phyloP scores from a whole-genome alignment of 2,888 invertebrate genomes.

The Parochlus steinenii region DNA sequence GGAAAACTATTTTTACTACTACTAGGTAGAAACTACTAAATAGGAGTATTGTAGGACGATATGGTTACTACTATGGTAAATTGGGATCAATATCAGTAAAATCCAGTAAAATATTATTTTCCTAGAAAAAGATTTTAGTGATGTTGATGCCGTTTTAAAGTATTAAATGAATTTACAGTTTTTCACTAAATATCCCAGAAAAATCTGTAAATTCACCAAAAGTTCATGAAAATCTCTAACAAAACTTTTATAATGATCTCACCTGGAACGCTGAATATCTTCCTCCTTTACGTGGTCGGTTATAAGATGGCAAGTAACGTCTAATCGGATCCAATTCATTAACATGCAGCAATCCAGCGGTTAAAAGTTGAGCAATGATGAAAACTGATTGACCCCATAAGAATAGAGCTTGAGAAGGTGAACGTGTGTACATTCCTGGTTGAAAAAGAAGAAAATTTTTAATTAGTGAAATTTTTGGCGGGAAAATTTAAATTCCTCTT shows the following conservation, averaged over 20 bases:
- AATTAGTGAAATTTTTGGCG: conserved; percentile 2
- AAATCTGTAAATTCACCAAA: no score
- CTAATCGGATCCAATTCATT: conserved; percentile 93
- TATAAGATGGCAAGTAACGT: conserved; percentile 88
- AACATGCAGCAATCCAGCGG: conserved; percentile 74
- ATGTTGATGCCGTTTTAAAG: not conserved
- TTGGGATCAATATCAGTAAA: no score
- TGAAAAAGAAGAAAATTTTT: not conserved
- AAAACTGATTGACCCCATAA: conserved; percentile 96
- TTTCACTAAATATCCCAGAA: no score
- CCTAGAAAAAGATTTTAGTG: no score
- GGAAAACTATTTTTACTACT: not conserved
- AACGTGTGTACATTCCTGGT: conserved; percentile 23
- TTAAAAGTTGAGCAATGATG: conserved; percentile 81
- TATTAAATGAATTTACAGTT: not conserved
- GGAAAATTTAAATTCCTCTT: conserved; percentile 6
- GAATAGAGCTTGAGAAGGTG: conserved; percentile 43
- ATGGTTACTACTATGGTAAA: no score
- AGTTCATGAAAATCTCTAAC: conserved; percentile 3
- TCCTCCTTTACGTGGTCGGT: conserved; percentile 77
- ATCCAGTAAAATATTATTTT: no score
- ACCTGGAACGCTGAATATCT: conserved; percentile 98
- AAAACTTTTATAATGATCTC: conserved; percentile 16
- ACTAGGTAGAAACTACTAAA: no score
- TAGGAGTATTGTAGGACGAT: no score